Conservation (phyloP, 1,140 invertebrate genomes). For the Harpegnathos saltator region DNA sequence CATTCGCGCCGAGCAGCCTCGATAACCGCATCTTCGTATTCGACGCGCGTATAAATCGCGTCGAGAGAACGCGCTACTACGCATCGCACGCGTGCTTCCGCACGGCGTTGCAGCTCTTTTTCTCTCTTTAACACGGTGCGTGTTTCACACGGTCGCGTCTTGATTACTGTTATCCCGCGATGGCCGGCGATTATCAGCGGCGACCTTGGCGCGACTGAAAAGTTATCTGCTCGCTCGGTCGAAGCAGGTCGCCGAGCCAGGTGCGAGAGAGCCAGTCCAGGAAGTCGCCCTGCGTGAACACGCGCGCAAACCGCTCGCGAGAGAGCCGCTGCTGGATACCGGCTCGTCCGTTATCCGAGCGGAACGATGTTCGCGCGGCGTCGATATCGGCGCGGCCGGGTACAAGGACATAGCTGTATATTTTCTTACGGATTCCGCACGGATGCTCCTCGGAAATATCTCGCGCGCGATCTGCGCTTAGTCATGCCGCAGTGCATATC, state of each 20-base stretch:
- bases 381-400: slow-evolving; percentile 70
- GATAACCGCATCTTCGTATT: slow-evolving; percentile 41
- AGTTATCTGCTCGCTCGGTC: slow-evolving; percentile 7
- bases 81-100: no score
- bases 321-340: slow-evolving; percentile 1
- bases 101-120: no score
- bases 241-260: slow-evolving; percentile 10
- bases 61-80: slow-evolving; percentile 36
- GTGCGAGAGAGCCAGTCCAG: slow-evolving; percentile 15
- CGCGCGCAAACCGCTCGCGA: no score
- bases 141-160: slow-evolving; percentile 54
- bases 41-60: slow-evolving; percentile 59
- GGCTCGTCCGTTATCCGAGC: slow-evolving; percentile 3
- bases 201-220: slow-evolving; percentile 43
- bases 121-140: slow-evolving; percentile 14
- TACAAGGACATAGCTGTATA: slow-evolving; percentile 63
- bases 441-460: slow-evolving; percentile 64
- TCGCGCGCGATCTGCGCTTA: slow-evolving; percentile 38
- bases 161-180: slow-evolving; percentile 52
- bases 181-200: slow-evolving; percentile 51
- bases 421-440: slow-evolving; percentile 67
- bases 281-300: slow-evolving; percentile 30
- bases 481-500: slow-evolving; percentile 31
- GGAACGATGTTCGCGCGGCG: slow-evolving; percentile 63
- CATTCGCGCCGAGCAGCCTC: slow-evolving; percentile 7